Conservation (phyloP, 2,888 invertebrate species). For the Alentia gelatinosa region DNA sequence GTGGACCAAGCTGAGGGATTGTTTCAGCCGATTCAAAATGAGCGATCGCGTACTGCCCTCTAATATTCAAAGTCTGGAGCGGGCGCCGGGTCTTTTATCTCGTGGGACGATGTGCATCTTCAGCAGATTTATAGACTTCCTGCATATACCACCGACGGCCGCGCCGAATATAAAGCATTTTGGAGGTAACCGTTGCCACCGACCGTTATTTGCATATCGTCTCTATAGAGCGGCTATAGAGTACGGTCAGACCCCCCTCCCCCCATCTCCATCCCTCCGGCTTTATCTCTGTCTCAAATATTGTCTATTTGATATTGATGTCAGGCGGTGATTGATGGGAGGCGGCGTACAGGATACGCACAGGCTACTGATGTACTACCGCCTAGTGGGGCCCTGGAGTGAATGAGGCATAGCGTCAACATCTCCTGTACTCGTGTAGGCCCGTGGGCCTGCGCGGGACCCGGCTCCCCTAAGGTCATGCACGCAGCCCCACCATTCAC, state of each 20-base stretch:
- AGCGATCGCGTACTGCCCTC: slow-evolving; percentile 21
- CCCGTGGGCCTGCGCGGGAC: background rate
- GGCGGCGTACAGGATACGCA: background rate
- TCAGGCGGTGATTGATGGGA: slow-evolving; percentile 24
- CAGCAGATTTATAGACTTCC: slow-evolving; percentile 27
- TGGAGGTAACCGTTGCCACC: background rate
- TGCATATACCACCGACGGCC: background rate
- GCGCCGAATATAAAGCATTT: background rate
- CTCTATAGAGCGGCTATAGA: background rate
- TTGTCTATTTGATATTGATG: slow-evolving; percentile 46
- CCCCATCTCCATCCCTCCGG: background rate
- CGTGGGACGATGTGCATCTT: background rate
- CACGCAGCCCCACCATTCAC: background rate
- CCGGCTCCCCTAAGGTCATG: background rate
- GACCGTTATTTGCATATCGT: slow-evolving; percentile 18
- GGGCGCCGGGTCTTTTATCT: slow-evolving; percentile 14
- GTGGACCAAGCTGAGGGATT: background rate
- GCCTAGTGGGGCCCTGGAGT: background rate
- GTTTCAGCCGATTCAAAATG: slow-evolving; percentile 39
- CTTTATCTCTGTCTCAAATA: slow-evolving; percentile 26
- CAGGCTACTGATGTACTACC: background rate
- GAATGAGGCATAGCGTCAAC: background rate
- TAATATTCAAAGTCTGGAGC: slow-evolving; percentile 2
- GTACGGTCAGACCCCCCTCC: background rate
- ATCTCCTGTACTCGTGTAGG: background rate